A percentile compares a stretch with the other conserved stretches of the same genome.
phyloP scores from a whole-genome alignment of 2,797 vertebrate genomes.

The Enteromius fasciolatus region DNA sequence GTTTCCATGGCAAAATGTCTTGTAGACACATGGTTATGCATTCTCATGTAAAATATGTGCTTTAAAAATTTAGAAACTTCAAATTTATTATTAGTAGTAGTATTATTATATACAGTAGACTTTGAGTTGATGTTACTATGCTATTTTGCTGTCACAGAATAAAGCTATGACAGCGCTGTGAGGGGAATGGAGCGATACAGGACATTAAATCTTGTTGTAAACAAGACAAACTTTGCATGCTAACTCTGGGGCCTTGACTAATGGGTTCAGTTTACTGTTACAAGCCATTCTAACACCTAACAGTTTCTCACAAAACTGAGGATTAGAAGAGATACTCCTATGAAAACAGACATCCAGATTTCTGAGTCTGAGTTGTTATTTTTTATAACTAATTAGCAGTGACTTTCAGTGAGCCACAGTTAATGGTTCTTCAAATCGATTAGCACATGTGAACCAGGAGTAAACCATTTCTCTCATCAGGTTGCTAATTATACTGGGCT shows the following conservation, averaged over 20 bases:
- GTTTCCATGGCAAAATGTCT: slow-evolving; percentile 26
- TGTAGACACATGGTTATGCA: slow-evolving; percentile 25
- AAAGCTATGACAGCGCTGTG: neutral
- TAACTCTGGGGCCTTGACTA: neutral
- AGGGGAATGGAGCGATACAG: neutral
- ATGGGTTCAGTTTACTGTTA: neutral
- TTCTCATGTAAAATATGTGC: neutral
- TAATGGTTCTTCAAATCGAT: neutral
- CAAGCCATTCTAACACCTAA: neutral
- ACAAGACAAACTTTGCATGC: neutral
- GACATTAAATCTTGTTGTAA: neutral
- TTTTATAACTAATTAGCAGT: neutral
- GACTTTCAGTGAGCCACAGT: neutral
- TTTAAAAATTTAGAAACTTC: neutral
- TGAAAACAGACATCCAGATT: neutral
- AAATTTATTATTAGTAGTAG: neutral
- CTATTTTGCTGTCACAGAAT: neutral
- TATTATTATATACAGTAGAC: neutral
- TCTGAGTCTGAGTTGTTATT: neutral
- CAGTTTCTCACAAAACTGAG: neutral
- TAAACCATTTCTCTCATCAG: neutral
- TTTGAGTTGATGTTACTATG: neutral
- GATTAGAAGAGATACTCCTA: neutral
- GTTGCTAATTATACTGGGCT: no score
- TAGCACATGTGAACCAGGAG: neutral